Evolutionary conservation across 2,888 invertebrate genomes (phyloP), one percentile per base, ranked within the genome.

Genomic region (Plagiodera versicolora): DNA sequence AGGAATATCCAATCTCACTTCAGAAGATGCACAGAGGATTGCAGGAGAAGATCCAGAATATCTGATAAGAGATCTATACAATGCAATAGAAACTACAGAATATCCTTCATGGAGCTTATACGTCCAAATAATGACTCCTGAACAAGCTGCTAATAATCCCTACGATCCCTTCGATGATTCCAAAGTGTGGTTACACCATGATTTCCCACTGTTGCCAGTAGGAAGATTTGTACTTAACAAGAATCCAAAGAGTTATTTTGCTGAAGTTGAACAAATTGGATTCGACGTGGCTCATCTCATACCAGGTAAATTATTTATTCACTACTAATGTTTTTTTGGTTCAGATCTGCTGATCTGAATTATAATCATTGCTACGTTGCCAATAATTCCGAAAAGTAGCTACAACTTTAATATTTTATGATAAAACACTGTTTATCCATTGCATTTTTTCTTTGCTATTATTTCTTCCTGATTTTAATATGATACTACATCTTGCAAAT

Each of bases 161-260:
- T 94, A 88, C 80, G 95, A 97, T 83, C 95, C 96, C 17, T 97
- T 98, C 79, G 97, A 98, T 79, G 79, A 95, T 60, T 95, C 96
- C 0, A 96, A 97, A 83, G 82, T 95, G 5, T 97, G 97, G 97
- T 87, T 94, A 0, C 94, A 96, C 67, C 81, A 83, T 11, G 92
- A 95, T 2, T 96, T 83, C 79, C 97, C 97, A 1, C 82, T 97
- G 64, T 91, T 95, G 65, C 91, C 89, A 1, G 94, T 96, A 0
- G 97, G 97, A 1, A 89, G 89, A 79, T 74, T 98, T 66, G 90
- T 91, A 1, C 82, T 98, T 56, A 90, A 97, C 79, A 87, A 88
- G 64, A 97, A 97, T 79, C 95, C 95, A 0, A 88, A 86, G 65
- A 96, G 95, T 79, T 97, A 95, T 80, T 97, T 96, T 79, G 89